Base-by-base conservation (phyloP, 2,797 vertebrate genomes). In the Acanthopagrus latus region DNA sequence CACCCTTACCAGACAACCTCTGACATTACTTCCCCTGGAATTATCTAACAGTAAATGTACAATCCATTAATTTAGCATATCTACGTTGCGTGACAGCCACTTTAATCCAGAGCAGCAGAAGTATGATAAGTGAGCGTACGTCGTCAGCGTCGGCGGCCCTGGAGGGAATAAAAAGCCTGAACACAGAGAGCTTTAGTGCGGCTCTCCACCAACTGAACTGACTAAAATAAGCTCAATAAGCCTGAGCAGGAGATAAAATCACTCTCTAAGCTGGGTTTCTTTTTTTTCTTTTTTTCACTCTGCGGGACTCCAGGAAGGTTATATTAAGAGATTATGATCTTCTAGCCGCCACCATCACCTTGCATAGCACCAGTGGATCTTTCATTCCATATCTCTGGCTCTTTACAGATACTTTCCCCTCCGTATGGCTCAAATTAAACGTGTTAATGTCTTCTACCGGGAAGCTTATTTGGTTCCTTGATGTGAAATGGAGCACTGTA, bases 201-300 rank as follows among this genome's bases (percentile, higher is more conserved):
- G 59, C 79, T 88, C 79, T 83, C 74, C 13, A 29, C 69, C 29
- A 63, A 20, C 54, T 56, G 59, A 78, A 77, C 80, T 50, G 59
- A 79, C 84, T 86, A 75, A 86, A 90, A 89, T 84, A 82, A 89
- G 79, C 81, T 78, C 88, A 77, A 80, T 90, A 89, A 90, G 74
- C 63, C 82, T 55, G 60, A 86, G 63, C 81, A 67, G 66, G 18
- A 87, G 85, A 92, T 90, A 85, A 81, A 87, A 91, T 89, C 85
- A 23, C 82, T 71, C 67, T 74, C 81, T 84, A 71, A 86, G 84
- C 79, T 75, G 38, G 82, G 73, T 43, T 67, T 69, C 75, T 21
- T 60, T 70, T 43, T 71, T 72, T 27, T 27, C 27, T 27, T 71
- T 72, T 27, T 27, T 4, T 27, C 71, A 21, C 84, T 76, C 75